These are phyloP conservation scores for Carterocephalus palaemon DNA, from an alignment of 2,888 invertebrate species.

Conservation along the genomic window DNA sequence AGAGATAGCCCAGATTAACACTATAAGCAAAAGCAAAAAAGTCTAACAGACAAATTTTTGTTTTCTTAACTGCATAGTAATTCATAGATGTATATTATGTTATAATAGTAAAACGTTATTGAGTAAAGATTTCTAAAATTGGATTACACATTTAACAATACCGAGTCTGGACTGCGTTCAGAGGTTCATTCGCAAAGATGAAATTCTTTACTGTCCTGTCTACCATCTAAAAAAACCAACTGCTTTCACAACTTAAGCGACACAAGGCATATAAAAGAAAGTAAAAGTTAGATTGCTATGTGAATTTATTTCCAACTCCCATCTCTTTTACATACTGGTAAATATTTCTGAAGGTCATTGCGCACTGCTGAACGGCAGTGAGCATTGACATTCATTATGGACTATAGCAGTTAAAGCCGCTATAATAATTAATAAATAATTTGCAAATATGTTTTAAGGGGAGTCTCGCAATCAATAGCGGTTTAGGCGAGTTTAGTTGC, in stretches of 20 bases:
- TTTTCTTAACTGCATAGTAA: conserved; percentile 12
- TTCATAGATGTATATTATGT: conserved; percentile 6
- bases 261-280: not conserved
- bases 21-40: conserved; percentile 1
- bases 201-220: conserved; percentile 4
- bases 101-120: conserved; percentile 12
- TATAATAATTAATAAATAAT: no score
- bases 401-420: no score
- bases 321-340: no score
- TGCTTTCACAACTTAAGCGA: not conserved
- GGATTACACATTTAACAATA: conserved; percentile 5
- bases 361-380: no score
- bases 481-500: no score
- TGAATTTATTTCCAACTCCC: no score
- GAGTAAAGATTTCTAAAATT: conserved; percentile 22
- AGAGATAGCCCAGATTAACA: no score
- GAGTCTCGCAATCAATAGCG: no score
- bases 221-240: not conserved
- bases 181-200: conserved; percentile 11
- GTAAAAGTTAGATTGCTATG: no score
- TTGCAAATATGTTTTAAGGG: no score
- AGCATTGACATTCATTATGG: no score
- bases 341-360: no score
- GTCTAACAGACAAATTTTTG: not conserved
- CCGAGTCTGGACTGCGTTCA: conserved; percentile 1